These are phyloP conservation scores for Apolygus lucorum DNA, from an alignment of 1,140 invertebrate species.

Conservation along the genomic window DNA sequence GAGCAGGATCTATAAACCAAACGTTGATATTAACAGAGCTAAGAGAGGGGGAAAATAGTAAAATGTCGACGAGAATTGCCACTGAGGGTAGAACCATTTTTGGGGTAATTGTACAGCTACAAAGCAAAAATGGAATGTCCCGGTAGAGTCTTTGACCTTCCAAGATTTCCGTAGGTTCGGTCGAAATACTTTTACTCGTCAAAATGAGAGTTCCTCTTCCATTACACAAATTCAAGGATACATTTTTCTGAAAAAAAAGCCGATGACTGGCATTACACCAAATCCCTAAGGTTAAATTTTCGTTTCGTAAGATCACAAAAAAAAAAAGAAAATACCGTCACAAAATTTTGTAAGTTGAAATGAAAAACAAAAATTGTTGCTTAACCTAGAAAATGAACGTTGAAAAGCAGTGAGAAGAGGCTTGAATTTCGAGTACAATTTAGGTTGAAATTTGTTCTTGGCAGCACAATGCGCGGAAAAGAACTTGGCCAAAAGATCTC, in stretches of 20 bases:
- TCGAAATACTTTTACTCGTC: too few species aligned
- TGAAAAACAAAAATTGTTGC: neutral
- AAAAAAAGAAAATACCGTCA: conserved; percentile 13
- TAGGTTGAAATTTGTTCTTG: neutral
- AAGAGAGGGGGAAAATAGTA: too few species aligned
- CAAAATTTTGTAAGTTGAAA: neutral
- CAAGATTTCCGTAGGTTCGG: neutral
- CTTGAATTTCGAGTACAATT: conserved; percentile 4
- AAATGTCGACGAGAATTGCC: too few species aligned
- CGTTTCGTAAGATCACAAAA: conserved; percentile 20
- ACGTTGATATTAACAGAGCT: too few species aligned
- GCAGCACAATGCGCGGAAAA: neutral
- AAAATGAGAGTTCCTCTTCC: conserved; percentile 32
- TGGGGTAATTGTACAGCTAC: too few species aligned
- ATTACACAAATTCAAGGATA: conserved; percentile 17
- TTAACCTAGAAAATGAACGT: neutral
- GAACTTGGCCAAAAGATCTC: neutral
- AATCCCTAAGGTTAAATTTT: conserved; percentile 17
- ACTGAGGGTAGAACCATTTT: too few species aligned
- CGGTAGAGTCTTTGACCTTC: neutral
- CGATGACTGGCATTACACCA: conserved; percentile 2
- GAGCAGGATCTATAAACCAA: too few species aligned
- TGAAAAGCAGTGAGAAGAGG: neutral
- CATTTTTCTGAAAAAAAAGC: neutral
- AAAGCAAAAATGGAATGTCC: conserved; percentile 22